Base-by-base conservation (phyloP, 2,113 vertebrate species). In the Phylloscopus trochilus region DNA sequence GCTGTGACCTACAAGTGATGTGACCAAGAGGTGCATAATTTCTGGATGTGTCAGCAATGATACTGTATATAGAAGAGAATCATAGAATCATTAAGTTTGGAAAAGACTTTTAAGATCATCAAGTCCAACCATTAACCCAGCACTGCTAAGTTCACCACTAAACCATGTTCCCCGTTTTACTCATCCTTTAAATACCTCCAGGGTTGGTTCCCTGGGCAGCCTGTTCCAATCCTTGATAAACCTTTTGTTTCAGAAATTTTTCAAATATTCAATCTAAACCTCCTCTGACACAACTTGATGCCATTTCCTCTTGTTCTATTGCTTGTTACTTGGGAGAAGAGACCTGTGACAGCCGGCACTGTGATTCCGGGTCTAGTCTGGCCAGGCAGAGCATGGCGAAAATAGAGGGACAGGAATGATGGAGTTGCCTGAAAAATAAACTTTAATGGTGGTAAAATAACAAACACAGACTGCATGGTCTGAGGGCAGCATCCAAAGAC, bases 371-470 rank as follows among this genome's bases (percentile, higher is more conserved):
- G 35, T 37, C n/a, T 37, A 12, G 23, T 60, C 15, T 10, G 2
- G 23, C 58, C 3, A 7, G 35, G n/a, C 5, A 2, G n/a, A 26
- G 23, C 3, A 2, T 60, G 23, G 58, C 0, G 7, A 60, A 60
- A 60, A 15, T 37, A 26, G 23, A 60, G 58, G 23, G 23, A 60
- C 7, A 7, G 58, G 58, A 37, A 60, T 26, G 58, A 60, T 60
- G n/a, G 58, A 60, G 58, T 12, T 37, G 23, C 35, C n/a, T 2
- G 2, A 60, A 60, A 59, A 60, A 60, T 59, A 37, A 60, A 60
- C 10, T 37, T 37, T 17, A 37, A 37, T 60, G 58, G 23, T 60
- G n/a, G 23, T 37, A 59, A 59, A 59, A 59, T 59, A 59, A 59
- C n/a, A 37, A 59, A 27, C 23, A 12, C 15, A 60, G 58, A 26